Conservation (phyloP, 2,113 vertebrate species). For the Mirounga angustirostris region DNA sequence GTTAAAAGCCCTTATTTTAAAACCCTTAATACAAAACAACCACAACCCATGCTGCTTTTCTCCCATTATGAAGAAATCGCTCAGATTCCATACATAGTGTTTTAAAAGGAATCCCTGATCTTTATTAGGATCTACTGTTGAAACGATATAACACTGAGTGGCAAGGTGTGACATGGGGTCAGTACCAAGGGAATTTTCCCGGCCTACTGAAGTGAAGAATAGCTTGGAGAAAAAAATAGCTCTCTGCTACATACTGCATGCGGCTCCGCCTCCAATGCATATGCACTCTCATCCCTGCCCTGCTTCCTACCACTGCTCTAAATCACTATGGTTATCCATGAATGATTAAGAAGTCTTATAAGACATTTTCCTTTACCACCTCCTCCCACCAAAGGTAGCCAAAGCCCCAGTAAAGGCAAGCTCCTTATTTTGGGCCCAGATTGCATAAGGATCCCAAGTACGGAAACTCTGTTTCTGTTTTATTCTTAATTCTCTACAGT, state of each 20-base stretch:
- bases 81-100: background rate
- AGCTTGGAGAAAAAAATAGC: conserved; percentile 54
- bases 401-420: conserved; percentile 24
- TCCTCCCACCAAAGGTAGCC: background rate
- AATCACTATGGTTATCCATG: conserved; percentile 32
- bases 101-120: conserved; percentile 27
- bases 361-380: background rate
- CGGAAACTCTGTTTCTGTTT: conserved; percentile 6
- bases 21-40: background rate
- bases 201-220: background rate
- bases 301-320: conserved; percentile 39
- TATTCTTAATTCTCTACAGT: conserved; percentile 55
- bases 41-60: background rate
- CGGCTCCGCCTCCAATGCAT: background rate
- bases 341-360: conserved; percentile 56
- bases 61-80: background rate
- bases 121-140: background rate
- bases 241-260: conserved; percentile 64
- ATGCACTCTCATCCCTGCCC: background rate
- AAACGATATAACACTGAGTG: conserved; percentile 12
- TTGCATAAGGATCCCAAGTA: background rate
- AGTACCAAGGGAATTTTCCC: conserved; percentile 6
- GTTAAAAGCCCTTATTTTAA: conserved; percentile 56
- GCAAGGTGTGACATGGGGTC: background rate
- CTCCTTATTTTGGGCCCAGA: conserved; percentile 12